Percentiles rank a stretch among this genome's conserved stretches.
Conservation (phyloP, 2,797 vertebrate species). For the Anisognathus igniventris region DNA sequence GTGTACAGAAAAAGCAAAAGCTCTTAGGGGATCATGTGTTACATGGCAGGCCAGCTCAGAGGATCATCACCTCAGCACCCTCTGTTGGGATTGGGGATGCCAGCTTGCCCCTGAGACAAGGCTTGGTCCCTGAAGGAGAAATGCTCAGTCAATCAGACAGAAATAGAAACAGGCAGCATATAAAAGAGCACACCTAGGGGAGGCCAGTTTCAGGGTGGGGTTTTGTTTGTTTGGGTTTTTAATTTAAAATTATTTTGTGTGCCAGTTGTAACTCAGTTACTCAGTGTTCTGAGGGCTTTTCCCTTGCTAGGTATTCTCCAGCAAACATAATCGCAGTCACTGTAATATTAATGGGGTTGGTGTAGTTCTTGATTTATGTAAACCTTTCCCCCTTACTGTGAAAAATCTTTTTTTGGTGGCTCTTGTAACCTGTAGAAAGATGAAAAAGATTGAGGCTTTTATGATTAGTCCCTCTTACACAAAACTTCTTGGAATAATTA, state of each 20-base stretch:
- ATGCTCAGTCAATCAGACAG: not conserved
- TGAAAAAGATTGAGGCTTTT: not conserved
- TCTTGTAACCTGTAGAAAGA: not conserved
- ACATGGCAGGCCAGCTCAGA: not conserved
- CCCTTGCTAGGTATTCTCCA: not conserved
- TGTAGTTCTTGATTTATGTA: not conserved
- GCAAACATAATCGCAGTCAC: not conserved
- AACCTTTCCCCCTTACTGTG: not conserved
- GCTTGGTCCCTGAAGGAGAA: not conserved
- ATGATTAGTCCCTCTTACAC: not conserved
- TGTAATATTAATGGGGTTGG: not conserved
- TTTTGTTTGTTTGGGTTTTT: not conserved
- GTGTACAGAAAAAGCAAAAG: not conserved
- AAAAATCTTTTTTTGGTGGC: not conserved
- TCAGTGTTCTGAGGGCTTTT: not conserved
- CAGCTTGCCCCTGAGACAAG: not conserved
- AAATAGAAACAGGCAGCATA: not conserved
- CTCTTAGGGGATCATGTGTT: not conserved
- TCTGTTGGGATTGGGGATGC: not conserved
- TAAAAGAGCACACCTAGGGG: not conserved
- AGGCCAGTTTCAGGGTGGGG: not conserved
- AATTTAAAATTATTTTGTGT: not conserved
- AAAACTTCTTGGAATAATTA: not conserved
- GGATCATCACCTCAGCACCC: not conserved
- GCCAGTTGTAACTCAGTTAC: not conserved